Base-by-base conservation (phyloP, 2,797 vertebrate genomes). In the Acropternis orthonyx region DNA sequence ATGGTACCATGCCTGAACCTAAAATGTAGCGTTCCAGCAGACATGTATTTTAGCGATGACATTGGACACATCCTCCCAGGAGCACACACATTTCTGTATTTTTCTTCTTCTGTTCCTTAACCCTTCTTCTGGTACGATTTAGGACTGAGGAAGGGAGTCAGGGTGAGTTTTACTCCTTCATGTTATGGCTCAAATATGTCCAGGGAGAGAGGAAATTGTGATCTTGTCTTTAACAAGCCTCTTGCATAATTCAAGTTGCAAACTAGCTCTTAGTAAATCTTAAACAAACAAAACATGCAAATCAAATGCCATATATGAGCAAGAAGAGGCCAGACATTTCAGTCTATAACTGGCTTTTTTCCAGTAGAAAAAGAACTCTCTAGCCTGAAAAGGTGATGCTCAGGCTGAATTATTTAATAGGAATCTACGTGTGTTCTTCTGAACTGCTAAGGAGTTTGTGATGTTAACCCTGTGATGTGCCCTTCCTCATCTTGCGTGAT, bases 161-260 rank as follows among this genome's bases (percentile, higher is more conserved):
- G 43, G 6, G 15, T 32, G 37, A 75, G 30, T 61, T 56, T 78
- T 26, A 14, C 62, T 84, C 19, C 14, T 75, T 80, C 41, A 21
- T 6, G 3, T 17, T 46, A 36, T 0, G 1, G 15, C 44, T 68
- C 24, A 63, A 22, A 44, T 7, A 6, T 30, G 6, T 41, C 52
- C 34, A 58, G 7, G 14, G 36, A 88, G 54, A 74, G 21, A 22
- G 27, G 14, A 86, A 92, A 75, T 78, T 58, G 37, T 88, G n/a
- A 37, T 81, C 24, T 44, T 62, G 19, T 23, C n/a, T 85, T 58
- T 54, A 52, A 4, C 48, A 62, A 88, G 11, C 16, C 20, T 75
- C n/a, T 86, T 93, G 48, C 34, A 65, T 80, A 80, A 86, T 87
- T 94, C 58, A 94, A 1, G 12, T 73, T 80, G 43, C n/a, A 94